Percentiles rank a stretch among this genome's conserved stretches.
phyloP scores from a whole-genome alignment of 2,797 vertebrate species.

The Allobates femoralis region DNA sequence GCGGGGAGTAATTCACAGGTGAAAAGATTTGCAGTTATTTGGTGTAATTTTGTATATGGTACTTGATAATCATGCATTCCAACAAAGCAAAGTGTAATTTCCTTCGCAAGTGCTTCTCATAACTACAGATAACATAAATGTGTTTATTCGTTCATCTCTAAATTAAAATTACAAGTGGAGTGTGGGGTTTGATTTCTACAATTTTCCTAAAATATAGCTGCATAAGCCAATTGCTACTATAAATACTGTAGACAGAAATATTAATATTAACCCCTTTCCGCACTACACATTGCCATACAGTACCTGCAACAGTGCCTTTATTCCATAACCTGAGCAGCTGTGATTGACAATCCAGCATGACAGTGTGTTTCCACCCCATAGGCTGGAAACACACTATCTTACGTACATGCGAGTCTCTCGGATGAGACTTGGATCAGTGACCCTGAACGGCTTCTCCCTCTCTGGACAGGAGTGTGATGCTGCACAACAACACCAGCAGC shows the following conservation, averaged over 20 bases:
- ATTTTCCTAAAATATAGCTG: conserved; percentile 36
- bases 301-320: too few species aligned
- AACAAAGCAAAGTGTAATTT: conserved; percentile 48
- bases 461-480: too few species aligned
- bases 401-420: too few species aligned
- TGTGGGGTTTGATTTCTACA: conserved; percentile 29
- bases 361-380: too few species aligned
- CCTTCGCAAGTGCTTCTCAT: conserved; percentile 52
- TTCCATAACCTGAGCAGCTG: too few species aligned
- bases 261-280: neutral
- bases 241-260: conserved; percentile 13
- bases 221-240: conserved; percentile 8
- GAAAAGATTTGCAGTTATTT: conserved; percentile 51
- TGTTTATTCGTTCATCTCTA: conserved; percentile 41
- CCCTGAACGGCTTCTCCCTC: too few species aligned
- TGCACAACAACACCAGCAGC: too few species aligned
- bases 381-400: too few species aligned
- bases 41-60: conserved; percentile 48
- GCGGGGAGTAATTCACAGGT: conserved; percentile 50
- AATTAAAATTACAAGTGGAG: conserved; percentile 49
- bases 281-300: too few species aligned
- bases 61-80: conserved; percentile 50
- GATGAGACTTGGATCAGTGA: too few species aligned
- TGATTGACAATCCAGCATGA: too few species aligned
- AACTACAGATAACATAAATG: conserved; percentile 49